Evolutionary conservation across 2,888 invertebrate species (phyloP).

Genomic region (Xanthostigma xanthostigma): DNA sequence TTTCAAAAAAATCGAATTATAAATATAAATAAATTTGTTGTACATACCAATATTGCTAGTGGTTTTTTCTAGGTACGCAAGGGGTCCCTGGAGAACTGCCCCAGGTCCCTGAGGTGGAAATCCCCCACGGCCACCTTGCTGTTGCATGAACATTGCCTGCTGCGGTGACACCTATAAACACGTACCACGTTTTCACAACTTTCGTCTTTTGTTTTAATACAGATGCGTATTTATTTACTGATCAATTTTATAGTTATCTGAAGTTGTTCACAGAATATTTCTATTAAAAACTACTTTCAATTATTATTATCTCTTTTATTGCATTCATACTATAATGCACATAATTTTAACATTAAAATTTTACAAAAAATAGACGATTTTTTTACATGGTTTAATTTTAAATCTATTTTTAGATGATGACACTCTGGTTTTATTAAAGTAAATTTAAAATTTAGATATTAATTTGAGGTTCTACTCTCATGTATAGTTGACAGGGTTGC

Average conservation of each 20-base stretch:
- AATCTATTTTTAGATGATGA: too few relatives aligned
- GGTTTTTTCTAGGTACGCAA: conserved; percentile 79
- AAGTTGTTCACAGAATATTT: too few relatives aligned
- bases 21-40: neutral
- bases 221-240: too few relatives aligned
- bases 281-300: too few relatives aligned
- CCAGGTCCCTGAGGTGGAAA: conserved; percentile 32
- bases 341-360: conserved; percentile 8
- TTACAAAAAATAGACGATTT: conserved; percentile 7
- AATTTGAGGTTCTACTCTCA: too few relatives aligned
- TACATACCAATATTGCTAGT: conserved; percentile 69
- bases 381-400: too few relatives aligned
- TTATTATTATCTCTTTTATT: too few relatives aligned
- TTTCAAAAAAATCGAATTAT: neutral
- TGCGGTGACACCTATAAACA: conserved; percentile 24
- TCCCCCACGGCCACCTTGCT: conserved; percentile 32
- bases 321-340: neutral
- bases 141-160: conserved; percentile 40
- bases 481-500: too few relatives aligned
- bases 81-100: conserved; percentile 60
- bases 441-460: too few relatives aligned
- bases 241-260: too few relatives aligned
- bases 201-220: neutral
- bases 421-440: too few relatives aligned
- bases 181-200: neutral